phyloP scores from a whole-genome alignment of 2,888 invertebrate species.

The Galerucella pusilla region DNA sequence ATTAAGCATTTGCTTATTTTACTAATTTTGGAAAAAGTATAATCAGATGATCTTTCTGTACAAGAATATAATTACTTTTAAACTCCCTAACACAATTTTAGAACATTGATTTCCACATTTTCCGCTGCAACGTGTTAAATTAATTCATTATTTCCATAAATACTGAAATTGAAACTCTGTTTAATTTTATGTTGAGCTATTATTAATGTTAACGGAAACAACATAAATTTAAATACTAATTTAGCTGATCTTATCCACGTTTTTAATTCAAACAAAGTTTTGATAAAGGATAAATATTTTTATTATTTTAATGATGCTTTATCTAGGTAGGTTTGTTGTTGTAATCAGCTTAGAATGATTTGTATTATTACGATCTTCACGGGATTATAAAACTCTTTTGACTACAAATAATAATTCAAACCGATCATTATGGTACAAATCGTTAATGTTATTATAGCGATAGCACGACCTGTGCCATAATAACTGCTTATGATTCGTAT shows the following conservation, averaged over 20 bases:
- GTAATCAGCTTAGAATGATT: background rate
- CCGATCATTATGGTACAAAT: too few relatives aligned
- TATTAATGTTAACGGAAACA: background rate
- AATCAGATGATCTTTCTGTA: background rate
- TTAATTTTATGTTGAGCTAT: background rate
- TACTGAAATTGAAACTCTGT: background rate
- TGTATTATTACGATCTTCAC: background rate
- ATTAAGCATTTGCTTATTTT: too few relatives aligned
- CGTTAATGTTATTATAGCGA: too few relatives aligned
- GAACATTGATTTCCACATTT: background rate
- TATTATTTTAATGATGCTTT: background rate
- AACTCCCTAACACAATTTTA: background rate
- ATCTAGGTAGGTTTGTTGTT: background rate
- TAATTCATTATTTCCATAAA: background rate
- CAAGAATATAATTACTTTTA: background rate
- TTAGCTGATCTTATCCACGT: slow-evolving; percentile 9
- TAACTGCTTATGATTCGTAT: too few relatives aligned
- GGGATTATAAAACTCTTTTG: too few relatives aligned
- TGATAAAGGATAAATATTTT: background rate
- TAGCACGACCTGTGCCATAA: too few relatives aligned
- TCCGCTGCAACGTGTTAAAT: background rate
- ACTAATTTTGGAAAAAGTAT: too few relatives aligned
- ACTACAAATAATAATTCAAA: too few relatives aligned
- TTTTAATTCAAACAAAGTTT: background rate
- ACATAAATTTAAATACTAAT: slow-evolving; percentile 5